phyloP scores from a whole-genome alignment of 2,113 vertebrate species.

The Cyanoramphus novaezelandiae region DNA sequence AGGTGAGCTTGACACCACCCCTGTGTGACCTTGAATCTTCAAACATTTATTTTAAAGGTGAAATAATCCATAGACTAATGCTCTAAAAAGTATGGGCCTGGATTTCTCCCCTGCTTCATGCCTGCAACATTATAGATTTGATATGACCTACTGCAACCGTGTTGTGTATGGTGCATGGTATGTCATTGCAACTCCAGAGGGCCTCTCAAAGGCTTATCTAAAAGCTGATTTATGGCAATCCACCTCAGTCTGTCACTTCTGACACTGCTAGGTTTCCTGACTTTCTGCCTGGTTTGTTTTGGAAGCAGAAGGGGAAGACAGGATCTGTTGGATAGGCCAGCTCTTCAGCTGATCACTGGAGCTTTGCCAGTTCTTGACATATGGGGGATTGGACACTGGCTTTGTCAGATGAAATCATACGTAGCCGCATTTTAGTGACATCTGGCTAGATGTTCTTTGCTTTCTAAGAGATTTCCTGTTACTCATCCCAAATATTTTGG shows the following conservation, averaged over 20 bases:
- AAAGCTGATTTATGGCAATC: background rate
- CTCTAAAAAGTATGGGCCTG: background rate
- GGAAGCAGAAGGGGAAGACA: background rate
- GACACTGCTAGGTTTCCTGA: background rate
- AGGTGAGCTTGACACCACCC: background rate
- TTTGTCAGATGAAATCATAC: background rate
- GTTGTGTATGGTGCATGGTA: background rate
- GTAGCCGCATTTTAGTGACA: background rate
- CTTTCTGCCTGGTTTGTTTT: background rate
- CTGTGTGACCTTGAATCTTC: background rate
- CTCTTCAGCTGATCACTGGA: background rate
- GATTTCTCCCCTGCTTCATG: background rate
- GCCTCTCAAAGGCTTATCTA: background rate
- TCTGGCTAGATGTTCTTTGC: constrained; percentile 4
- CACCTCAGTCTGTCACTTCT: background rate
- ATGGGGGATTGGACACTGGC: background rate
- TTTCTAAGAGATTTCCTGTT: constrained; percentile 23
- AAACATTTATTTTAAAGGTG: background rate
- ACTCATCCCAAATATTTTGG: constrained; percentile 21
- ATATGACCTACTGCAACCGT: rapidly evolving
- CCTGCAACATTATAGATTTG: background rate
- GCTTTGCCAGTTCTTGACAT: background rate
- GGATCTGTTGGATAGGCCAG: background rate
- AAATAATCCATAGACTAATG: background rate
- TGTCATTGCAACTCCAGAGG: rapidly evolving